Base-by-base conservation (phyloP, 2,113 vertebrate species). In the Pholis gunnellus region DNA sequence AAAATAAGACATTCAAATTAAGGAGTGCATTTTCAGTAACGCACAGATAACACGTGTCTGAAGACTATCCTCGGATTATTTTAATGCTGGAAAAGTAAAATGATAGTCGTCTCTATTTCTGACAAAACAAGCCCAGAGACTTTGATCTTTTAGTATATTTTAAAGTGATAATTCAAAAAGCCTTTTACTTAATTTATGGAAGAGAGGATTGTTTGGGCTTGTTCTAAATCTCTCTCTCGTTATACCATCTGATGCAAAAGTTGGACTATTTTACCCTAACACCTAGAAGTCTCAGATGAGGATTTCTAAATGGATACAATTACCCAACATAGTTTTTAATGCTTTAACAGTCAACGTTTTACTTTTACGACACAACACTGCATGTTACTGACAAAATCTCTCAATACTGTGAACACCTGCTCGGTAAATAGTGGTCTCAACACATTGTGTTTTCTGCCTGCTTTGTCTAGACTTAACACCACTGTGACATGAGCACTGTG, bases 391-490 rank as follows among this genome's bases (percentile, higher is more conserved):
- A 63, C 72, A 78, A 81, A 78, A 80, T 68, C 59, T 66, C 18
- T 81, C 54, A 44, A 56, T 57, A 65, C 67, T 56, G 34, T 61
- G 77, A 73, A 81, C 78, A 25, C 29, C 72, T 46, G 50, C 44
- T 83, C 61, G 27, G 77, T 87, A 81, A 92, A 89, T 87, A 84
- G 67, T 56, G 4, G 79, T 72, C 71, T 88, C 78, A 89, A 84
- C 63, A 90, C 83, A 70, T 61, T 50, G 65, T 76, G 59, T 60
- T 69, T 69, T 34, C 75, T 83, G 66, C 52, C 83, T 84, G 73
- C 84, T 65, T 85, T 83, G 86, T 88, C 84, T 87, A 57, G 84
- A 79, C 79, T 90, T 91, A 89, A 87, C 85, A 85, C 82, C 78
- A 75, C 81, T 83, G 81, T 85, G 89, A 90, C 89, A 84, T 75